A percentile compares a stretch with the other conserved stretches of the same genome.
phyloP scores from a whole-genome alignment of 2,113 vertebrate genomes.

The Malurus alboscapulatus region DNA sequence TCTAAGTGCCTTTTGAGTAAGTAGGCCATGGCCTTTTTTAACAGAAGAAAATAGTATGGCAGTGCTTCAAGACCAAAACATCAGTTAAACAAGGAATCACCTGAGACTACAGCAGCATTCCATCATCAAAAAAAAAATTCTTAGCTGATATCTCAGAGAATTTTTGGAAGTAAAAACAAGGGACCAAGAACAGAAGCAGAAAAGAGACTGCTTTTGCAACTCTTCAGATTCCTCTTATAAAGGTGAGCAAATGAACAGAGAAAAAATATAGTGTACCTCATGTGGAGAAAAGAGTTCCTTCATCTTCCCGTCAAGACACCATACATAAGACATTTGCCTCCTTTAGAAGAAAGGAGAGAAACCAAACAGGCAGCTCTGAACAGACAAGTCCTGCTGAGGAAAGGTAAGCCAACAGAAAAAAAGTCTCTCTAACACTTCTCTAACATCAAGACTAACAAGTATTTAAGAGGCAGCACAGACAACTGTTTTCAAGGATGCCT shows the following conservation, averaged over 20 bases:
- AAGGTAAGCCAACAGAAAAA: background rate
- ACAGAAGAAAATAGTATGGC: background rate
- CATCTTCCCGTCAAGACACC: background rate
- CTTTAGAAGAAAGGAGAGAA: background rate
- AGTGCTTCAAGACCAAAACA: background rate
- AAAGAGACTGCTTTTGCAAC: background rate
- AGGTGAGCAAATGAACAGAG: background rate
- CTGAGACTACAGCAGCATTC: background rate
- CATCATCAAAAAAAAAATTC: background rate
- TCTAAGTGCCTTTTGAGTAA: background rate
- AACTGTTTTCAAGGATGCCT: background rate
- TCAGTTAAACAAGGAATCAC: background rate
- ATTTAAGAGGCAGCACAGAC: background rate
- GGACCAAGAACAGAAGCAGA: background rate
- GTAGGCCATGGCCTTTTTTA: background rate
- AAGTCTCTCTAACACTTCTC: background rate
- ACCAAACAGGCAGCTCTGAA: background rate
- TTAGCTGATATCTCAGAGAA: background rate
- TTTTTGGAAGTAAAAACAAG: background rate
- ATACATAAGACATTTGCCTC: background rate
- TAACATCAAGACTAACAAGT: background rate
- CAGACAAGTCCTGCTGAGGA: background rate
- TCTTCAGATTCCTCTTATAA: background rate
- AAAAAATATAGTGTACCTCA: background rate
- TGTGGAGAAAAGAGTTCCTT: background rate